Conservation (phyloP, 2,797 vertebrate genomes). For the Ataeniobius toweri region DNA sequence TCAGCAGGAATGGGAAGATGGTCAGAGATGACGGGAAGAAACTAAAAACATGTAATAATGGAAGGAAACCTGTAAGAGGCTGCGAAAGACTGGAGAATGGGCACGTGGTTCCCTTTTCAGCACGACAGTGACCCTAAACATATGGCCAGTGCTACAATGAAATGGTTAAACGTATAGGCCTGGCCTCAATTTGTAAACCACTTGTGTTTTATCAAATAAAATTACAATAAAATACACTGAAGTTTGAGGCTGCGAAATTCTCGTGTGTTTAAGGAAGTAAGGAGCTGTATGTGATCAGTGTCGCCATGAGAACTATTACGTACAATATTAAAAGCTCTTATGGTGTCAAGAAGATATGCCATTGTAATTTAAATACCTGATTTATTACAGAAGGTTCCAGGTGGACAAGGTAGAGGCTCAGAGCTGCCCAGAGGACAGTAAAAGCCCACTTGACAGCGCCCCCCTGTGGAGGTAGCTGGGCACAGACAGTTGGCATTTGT, state of each 20-base stretch:
- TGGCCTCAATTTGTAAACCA: background rate
- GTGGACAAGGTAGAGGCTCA: conserved; percentile 85
- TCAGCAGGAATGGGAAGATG: background rate
- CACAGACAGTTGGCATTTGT: conserved; percentile 93
- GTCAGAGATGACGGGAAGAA: background rate
- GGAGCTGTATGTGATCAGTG: background rate
- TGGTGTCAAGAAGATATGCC: background rate
- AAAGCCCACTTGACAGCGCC: conserved; percentile 87
- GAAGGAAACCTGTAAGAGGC: background rate
- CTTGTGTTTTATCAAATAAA: background rate
- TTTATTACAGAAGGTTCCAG: conserved; percentile 87
- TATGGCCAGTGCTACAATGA: background rate
- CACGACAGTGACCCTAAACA: background rate
- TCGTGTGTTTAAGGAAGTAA: no score
- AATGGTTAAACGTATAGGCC: background rate
- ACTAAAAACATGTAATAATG: background rate
- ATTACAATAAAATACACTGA: background rate
- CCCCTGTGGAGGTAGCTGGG: conserved; percentile 91
- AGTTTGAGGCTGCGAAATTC: background rate
- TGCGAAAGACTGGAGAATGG: background rate
- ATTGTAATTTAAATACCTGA: conserved; percentile 77
- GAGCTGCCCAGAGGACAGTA: conserved; percentile 88
- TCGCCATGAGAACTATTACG: no score
- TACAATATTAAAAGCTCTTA: background rate
- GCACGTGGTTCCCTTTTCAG: background rate